Conservation (phyloP, 2,113 vertebrate species). For the Balaeniceps rex region DNA sequence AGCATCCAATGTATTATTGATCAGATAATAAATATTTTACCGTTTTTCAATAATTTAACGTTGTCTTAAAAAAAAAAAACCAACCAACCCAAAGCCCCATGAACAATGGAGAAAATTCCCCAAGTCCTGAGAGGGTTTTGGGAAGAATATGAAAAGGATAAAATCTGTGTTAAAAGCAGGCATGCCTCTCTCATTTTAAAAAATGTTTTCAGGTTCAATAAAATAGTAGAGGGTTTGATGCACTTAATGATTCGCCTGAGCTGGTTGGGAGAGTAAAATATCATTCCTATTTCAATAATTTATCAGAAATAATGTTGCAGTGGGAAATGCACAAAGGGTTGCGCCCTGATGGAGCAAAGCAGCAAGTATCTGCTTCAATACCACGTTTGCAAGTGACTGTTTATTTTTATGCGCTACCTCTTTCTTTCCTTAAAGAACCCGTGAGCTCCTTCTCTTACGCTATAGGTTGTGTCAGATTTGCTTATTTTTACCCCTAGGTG, state of each 20-base stretch:
- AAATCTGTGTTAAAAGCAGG: slow-evolving; percentile 15
- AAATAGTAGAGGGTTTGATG: neutral
- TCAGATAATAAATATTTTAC: slow-evolving; percentile 49
- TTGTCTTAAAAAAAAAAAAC: neutral
- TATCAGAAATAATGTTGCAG: slow-evolving; percentile 22
- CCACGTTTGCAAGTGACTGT: neutral
- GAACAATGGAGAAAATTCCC: neutral
- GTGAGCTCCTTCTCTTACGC: neutral
- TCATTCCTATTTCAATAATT: slow-evolving; percentile 40
- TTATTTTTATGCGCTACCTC: neutral
- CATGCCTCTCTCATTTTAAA: neutral
- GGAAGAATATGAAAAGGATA: neutral
- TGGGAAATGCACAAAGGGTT: neutral
- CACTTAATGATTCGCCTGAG: slow-evolving; percentile 8
- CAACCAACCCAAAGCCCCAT: neutral
- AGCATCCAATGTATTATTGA: slow-evolving; percentile 42
- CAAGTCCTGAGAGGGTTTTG: neutral
- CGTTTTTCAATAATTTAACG: slow-evolving; percentile 45
- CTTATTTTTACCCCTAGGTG: neutral
- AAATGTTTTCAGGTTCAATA: neutral
- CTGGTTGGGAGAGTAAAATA: neutral
- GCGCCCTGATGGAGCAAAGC: neutral
- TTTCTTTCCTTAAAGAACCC: neutral
- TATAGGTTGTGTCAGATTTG: neutral
- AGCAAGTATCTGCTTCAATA: neutral